phyloP scores from a whole-genome alignment of 2,797 vertebrate genomes.

The Erethizon dorsatum region DNA sequence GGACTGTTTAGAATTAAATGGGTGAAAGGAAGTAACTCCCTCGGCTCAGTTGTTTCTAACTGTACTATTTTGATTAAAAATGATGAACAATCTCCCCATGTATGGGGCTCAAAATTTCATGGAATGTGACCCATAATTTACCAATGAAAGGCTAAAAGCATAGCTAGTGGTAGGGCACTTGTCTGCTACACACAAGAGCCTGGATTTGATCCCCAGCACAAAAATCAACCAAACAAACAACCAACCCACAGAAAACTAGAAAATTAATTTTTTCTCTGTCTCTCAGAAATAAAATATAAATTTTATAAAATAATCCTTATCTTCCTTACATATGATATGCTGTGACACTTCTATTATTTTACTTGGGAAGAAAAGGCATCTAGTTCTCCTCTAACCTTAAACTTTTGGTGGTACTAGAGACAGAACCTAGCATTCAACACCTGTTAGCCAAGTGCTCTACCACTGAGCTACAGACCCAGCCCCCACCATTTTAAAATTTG shows the following conservation, averaged over 20 bases:
- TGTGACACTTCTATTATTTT: not conserved
- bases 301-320: conserved; percentile 33
- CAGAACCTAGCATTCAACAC: not conserved
- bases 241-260: not conserved
- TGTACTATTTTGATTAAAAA: not conserved
- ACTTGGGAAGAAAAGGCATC: not conserved
- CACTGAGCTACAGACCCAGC: not conserved
- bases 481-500: not conserved
- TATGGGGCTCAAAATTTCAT: not conserved
- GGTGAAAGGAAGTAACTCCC: not conserved
- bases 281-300: not conserved
- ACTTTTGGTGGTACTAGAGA: not conserved
- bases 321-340: not conserved
- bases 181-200: not conserved
- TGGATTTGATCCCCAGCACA: not conserved
- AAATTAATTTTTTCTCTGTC: not conserved
- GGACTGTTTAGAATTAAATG: not conserved
- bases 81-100: not conserved
- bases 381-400: not conserved
- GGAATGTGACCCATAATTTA: not conserved
- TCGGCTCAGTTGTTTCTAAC: not conserved
- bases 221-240: not conserved
- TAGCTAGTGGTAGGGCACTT: not conserved
- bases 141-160: not conserved
- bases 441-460: not conserved